Conservation (phyloP, 2,113 vertebrate species). For the Platichthys stellatus region DNA sequence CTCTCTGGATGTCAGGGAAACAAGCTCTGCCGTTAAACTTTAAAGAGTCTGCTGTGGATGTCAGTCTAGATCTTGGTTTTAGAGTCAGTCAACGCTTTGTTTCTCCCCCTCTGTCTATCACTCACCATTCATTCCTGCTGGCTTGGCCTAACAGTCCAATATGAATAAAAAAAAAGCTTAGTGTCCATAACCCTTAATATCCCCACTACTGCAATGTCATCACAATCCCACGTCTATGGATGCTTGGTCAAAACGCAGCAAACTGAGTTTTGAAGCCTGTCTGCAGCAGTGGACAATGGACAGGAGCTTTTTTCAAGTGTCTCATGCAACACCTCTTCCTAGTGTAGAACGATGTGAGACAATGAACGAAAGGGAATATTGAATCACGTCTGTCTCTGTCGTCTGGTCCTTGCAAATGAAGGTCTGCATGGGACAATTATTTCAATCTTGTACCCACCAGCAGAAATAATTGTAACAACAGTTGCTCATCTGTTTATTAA, state of each 20-base stretch:
- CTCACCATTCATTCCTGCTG: not conserved
- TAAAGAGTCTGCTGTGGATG: slow-evolving; percentile 15
- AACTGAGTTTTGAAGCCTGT: slow-evolving; percentile 27
- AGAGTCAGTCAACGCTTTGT: not conserved
- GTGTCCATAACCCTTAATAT: slow-evolving; percentile 48
- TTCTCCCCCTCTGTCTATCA: slow-evolving; percentile 4
- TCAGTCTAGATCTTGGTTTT: slow-evolving; percentile 2
- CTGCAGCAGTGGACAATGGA: not conserved
- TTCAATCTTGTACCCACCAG: slow-evolving; percentile 1
- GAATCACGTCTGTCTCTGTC: not conserved
- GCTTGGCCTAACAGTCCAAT: slow-evolving; percentile 16
- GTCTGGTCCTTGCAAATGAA: not conserved
- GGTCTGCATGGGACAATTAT: slow-evolving; percentile 6
- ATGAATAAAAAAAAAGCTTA: slow-evolving; percentile 60
- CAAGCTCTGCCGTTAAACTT: not conserved
- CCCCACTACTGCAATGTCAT: slow-evolving; percentile 53
- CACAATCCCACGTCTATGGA: slow-evolving; percentile 47
- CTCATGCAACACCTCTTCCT: not conserved
- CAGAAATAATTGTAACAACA: not conserved
- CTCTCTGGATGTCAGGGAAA: not conserved
- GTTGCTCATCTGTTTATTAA: not conserved
- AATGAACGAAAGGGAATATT: slow-evolving; percentile 12
- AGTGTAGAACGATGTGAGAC: not conserved
- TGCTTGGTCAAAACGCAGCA: slow-evolving; percentile 50
- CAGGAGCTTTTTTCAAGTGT: not conserved